These are phyloP conservation scores for Rhodinocichla rosea DNA, from an alignment of 2,113 vertebrate genomes.

Conservation along the genomic window DNA sequence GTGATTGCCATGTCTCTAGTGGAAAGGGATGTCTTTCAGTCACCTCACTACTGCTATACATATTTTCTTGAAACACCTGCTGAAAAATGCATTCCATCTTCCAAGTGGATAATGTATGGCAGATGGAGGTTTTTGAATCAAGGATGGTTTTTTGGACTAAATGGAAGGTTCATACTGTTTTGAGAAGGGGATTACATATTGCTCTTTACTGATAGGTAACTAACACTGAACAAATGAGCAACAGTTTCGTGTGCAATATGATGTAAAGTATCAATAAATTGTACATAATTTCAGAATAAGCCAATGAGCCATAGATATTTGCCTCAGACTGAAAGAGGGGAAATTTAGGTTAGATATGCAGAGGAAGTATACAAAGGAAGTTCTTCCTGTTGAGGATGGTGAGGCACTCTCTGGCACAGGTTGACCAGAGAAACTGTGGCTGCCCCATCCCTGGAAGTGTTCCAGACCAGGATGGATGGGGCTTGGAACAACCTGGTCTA, in stretches of 20 bases:
- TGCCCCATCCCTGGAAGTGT: neutral
- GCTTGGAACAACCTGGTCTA: neutral
- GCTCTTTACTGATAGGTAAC: neutral
- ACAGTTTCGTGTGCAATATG: neutral
- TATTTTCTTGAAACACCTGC: neutral
- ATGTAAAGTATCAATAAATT: neutral
- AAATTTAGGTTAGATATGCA: neutral
- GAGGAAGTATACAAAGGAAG: neutral
- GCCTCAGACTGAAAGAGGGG: neutral
- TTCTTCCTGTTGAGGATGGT: neutral
- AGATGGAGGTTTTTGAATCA: neutral
- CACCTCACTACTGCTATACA: neutral
- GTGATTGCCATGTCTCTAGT: neutral
- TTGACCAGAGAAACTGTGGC: neutral
- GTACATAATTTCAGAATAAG: neutral
- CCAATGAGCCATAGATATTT: neutral
- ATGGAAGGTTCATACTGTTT: neutral
- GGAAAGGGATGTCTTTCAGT: neutral
- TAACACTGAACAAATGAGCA: neutral
- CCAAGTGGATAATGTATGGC: neutral
- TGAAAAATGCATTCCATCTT: neutral
- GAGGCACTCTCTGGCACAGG: neutral
- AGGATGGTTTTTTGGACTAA: neutral
- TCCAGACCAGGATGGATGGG: neutral
- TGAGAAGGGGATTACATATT: neutral